phyloP scores from a whole-genome alignment of 2,113 vertebrate species.

The Machaerirhynchus nigripectus region DNA sequence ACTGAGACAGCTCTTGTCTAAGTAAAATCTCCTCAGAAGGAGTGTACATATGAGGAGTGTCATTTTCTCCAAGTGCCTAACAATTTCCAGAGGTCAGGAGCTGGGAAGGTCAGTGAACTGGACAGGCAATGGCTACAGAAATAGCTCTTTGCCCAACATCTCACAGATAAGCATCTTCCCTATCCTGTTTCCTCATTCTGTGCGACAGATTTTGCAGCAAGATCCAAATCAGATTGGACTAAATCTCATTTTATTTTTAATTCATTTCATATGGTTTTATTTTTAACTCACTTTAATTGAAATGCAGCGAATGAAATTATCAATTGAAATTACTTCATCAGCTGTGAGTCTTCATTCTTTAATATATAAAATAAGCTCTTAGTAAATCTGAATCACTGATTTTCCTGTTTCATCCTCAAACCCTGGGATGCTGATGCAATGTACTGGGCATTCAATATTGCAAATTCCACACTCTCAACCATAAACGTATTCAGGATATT shows the following conservation, averaged over 20 bases:
- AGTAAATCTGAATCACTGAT: background rate
- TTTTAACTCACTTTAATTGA: constrained; percentile 53
- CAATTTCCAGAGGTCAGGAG: background rate
- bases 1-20: background rate
- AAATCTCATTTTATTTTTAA: constrained; percentile 47
- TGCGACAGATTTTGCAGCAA: background rate
- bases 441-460: background rate
- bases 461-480: background rate
- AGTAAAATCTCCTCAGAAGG: background rate
- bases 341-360: constrained; percentile 21
- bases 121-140: background rate
- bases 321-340: constrained; percentile 50
- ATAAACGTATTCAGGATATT: background rate
- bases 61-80: background rate
- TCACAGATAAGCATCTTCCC: background rate
- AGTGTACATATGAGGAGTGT: background rate
- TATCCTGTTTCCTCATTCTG: background rate
- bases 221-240: constrained; percentile 1
- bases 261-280: constrained; percentile 35
- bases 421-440: background rate
- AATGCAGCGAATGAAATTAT: constrained; percentile 37
- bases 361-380: background rate
- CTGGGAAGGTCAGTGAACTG: background rate
- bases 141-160: background rate
- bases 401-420: background rate